Evolutionary conservation across 2,888 invertebrate species (phyloP).

Genomic region (Bombyx huttoni): DNA sequence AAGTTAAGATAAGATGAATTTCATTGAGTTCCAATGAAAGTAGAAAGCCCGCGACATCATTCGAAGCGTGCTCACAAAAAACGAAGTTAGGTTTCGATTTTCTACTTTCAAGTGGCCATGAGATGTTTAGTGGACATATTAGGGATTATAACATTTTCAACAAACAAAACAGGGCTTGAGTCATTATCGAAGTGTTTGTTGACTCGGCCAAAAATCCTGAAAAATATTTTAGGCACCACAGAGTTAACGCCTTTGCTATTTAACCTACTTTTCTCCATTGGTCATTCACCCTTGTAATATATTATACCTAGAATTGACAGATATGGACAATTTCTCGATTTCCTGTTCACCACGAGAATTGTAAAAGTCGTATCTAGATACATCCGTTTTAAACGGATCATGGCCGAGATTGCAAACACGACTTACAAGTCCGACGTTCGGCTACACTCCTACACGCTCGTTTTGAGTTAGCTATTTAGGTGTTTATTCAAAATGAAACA

Average conservation of each 20-base stretch:
- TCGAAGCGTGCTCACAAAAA: not conserved
- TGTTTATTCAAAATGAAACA: not conserved
- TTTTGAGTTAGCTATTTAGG: not conserved
- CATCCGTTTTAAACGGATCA: constrained; percentile 7
- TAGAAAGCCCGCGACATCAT: not conserved
- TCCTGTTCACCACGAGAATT: constrained; percentile 4
- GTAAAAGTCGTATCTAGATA: constrained; percentile 14
- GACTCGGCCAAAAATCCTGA: too few species aligned
- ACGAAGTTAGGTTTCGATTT: not conserved
- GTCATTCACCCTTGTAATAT: not conserved
- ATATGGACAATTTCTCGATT: not conserved
- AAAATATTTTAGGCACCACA: too few species aligned
- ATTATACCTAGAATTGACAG: not conserved
- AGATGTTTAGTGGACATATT: too few species aligned
- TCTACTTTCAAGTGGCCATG: not conserved
- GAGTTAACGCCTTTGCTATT: too few species aligned
- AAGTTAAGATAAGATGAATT: not conserved
- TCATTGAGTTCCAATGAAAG: not conserved
- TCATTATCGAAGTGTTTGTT: too few species aligned
- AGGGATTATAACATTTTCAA: too few species aligned
- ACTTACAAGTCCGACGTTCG: not conserved
- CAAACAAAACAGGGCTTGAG: too few species aligned
- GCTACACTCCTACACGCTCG: not conserved
- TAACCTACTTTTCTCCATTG: not conserved
- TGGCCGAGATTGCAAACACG: constrained; percentile 5